These are phyloP conservation scores for Pachliopta kotzebuea DNA, from an alignment of 2,888 invertebrate genomes.

Conservation along the genomic window DNA sequence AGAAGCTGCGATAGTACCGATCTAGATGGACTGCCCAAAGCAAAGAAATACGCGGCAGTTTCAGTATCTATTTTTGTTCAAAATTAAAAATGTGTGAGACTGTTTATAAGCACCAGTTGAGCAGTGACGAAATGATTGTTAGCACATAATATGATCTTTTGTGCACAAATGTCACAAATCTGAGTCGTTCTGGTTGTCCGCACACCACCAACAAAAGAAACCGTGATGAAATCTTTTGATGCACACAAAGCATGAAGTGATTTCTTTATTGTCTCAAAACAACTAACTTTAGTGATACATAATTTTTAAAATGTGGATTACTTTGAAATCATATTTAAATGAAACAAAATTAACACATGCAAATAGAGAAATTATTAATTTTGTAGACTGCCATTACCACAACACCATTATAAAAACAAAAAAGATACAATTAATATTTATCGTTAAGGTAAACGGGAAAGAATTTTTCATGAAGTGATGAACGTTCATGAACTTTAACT, in stretches of 20 bases:
- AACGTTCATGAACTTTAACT: conserved; percentile 22
- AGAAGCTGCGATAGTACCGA: too few species aligned
- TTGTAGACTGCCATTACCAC: too few species aligned
- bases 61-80: too few species aligned
- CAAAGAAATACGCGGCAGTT: too few species aligned
- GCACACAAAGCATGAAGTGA: conserved; percentile 19
- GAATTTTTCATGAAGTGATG: neutral
- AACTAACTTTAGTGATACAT: neutral
- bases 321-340: neutral
- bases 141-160: conserved; percentile 26
- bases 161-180: conserved; percentile 33
- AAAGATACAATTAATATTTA: too few species aligned
- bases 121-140: conserved; percentile 23
- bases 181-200: conserved; percentile 34
- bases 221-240: conserved; percentile 36
- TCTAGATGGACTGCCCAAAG: too few species aligned
- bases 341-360: too few species aligned
- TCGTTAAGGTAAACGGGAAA: too few species aligned
- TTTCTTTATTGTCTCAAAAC: conserved; percentile 14
- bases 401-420: too few species aligned
- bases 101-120: neutral
- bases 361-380: too few species aligned
- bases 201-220: conserved; percentile 39
- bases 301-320: neutral
- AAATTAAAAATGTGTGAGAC: neutral